A percentile compares a stretch with the other conserved stretches of the same genome.
Evolutionary conservation across 2,797 vertebrate species (phyloP).

Genomic region (Allobates femoralis): DNA sequence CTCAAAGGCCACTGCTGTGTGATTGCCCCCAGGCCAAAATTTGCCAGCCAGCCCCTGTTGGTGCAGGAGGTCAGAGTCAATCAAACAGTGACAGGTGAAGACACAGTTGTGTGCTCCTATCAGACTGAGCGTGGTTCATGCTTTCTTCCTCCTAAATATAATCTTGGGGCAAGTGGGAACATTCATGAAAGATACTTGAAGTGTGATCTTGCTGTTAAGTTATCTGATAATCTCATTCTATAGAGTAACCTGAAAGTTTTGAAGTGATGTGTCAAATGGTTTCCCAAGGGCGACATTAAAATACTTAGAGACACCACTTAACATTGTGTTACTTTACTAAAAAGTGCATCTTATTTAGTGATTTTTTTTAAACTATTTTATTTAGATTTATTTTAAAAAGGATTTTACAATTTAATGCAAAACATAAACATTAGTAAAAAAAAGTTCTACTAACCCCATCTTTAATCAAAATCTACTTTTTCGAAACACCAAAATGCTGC

Average conservation of each 20-base stretch:
- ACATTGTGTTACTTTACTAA: background rate
- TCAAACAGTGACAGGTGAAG: slow-evolving; percentile 69
- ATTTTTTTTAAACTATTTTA: too few relatives aligned
- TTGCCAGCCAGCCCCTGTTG: too few relatives aligned
- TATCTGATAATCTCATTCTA: slow-evolving; percentile 51
- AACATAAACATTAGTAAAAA: too few relatives aligned
- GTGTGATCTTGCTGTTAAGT: slow-evolving; percentile 45
- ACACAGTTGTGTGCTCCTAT: slow-evolving; percentile 62
- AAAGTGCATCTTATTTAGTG: too few relatives aligned
- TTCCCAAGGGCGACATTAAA: slow-evolving; percentile 10
- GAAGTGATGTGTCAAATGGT: background rate
- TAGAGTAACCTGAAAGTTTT: slow-evolving; percentile 30
- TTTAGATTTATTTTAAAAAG: too few relatives aligned
- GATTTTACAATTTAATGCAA: too few relatives aligned
- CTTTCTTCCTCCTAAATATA: slow-evolving; percentile 71
- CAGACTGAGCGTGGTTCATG: slow-evolving; percentile 65
- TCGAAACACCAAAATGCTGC: too few relatives aligned
- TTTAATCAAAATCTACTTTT: too few relatives aligned
- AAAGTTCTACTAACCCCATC: too few relatives aligned
- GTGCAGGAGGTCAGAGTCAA: slow-evolving; percentile 64
- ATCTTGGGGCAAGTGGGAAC: slow-evolving; percentile 52
- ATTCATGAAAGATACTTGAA: slow-evolving; percentile 18
- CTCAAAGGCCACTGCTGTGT: too few relatives aligned
- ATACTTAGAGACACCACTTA: background rate
- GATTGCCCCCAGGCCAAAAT: too few relatives aligned